Evolutionary conservation across 35 echinoderm and acorn worm species (phyloP), one percentile per base, ranked within the genome.

Genomic region (Lytechinus variegatus): DNA sequence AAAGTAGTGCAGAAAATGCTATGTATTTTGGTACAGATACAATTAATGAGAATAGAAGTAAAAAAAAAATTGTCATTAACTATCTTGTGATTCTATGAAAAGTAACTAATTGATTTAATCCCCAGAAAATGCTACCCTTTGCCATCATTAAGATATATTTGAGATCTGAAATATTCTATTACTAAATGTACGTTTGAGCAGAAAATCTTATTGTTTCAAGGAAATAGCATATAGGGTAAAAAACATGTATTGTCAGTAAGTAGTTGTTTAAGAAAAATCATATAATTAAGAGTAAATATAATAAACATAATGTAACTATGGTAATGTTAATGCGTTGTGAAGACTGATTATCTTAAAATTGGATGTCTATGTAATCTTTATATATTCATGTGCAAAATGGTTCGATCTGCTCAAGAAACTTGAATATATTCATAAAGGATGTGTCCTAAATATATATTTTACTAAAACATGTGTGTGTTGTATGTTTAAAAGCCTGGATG

Each of bases 151-250:
- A n/a, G 2, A 79, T 44, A 79, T 5, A 79, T 79, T 13, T 79
- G n/a, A 79, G 66, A 79, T 79, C 66, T 79, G 66, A 79, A 79
- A 79, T 79, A 79, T 79, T 79, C 66, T 79, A 79, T 44, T 44
- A 79, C 66, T 79, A 24, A 79, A 79, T 79, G 66, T 79, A 24
- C 21, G n/a, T 79, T n/a, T 79, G n/a, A 79, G 16, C 4, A 16
- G 21, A 79, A 79, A n/a, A n/a, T 5, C 6, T 79, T 79, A 19
- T n/a, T 24, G n/a, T 79, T 24, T 79, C 6, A 4, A 79, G n/a
- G 66, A 79, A 3, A 24, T 79, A 79, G 66, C 19, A 79, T 8
- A 4, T 79, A 79, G 66, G 21, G 19, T 79, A 7, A 1, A n/a
- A 24, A 79, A 58, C 8, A 2, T 58, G 56, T 58, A 44, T 13